These are phyloP conservation scores for Eulemur rufifrons DNA, from an alignment of 2,113 vertebrate genomes.

Conservation along the genomic window DNA sequence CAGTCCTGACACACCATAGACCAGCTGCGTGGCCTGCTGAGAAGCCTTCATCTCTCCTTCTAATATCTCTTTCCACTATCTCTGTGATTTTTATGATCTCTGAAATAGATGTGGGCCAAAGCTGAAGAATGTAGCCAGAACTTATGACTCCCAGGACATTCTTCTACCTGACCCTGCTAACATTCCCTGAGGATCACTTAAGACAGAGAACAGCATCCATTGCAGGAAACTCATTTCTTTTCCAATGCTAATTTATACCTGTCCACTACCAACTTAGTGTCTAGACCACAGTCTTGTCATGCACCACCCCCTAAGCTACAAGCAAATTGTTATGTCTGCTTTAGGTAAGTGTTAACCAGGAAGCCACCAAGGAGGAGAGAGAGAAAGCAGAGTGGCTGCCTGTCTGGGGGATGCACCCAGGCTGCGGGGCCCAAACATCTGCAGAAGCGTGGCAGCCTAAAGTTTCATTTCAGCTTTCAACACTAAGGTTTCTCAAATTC, in stretches of 20 bases:
- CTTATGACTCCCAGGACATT: neutral
- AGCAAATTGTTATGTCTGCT: neutral
- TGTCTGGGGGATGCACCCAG: neutral
- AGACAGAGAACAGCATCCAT: neutral
- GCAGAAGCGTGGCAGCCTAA: neutral
- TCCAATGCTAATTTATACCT: neutral
- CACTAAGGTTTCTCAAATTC: conserved; percentile 16
- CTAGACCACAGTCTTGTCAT: too few relatives aligned
- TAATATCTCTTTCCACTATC: neutral
- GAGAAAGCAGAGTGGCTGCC: neutral
- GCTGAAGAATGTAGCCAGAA: neutral
- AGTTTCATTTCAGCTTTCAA: conserved; percentile 26
- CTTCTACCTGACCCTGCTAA: neutral
- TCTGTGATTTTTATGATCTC: neutral
- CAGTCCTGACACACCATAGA: neutral
- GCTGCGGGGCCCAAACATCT: neutral
- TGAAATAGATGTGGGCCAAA: neutral
- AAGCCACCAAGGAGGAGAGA: neutral
- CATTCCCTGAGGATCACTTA: neutral
- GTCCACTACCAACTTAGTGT: neutral
- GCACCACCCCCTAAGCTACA: neutral
- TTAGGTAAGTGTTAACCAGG: neutral
- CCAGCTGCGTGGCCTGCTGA: too few relatives aligned
- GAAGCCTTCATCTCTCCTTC: neutral
- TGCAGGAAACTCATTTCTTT: neutral